Base-by-base conservation (phyloP, 2,113 vertebrate genomes). In the Boulengeromyrus knoepffleri region DNA sequence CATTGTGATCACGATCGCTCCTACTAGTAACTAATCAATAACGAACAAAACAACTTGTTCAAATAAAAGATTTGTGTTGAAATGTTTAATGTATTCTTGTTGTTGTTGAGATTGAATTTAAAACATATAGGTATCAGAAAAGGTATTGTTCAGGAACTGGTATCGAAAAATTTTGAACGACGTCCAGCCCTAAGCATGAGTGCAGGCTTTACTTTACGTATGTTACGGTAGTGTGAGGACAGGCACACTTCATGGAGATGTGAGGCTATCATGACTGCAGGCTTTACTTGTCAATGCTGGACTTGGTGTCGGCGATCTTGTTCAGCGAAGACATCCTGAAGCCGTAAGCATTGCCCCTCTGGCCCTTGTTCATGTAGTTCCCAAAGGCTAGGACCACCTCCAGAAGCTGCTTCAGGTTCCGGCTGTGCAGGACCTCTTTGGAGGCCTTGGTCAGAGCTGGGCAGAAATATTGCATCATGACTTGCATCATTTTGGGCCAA, bases 351-450 rank as follows among this genome's bases (percentile, higher is more conserved):
- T 99, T 99, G 47, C 99, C 99, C 93, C 99, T 97, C 94, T 99
- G 99, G 90, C 99, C 99, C 93, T 99, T 99, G 94, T 99, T 99
- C 99, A 99, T 99, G 94, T 98, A 99, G 96, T 99, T 99, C 53
- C 99, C 98, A 24, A 99, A 98, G 7, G 98, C 98, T 93, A 99
- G 95, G 90, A 99, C 98, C 93, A 99, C 98, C 93, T 99, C 99
- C 91, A 99, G 88, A 90, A 99, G 95, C 96, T 99, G 98, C 95
- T 96, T 97, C 90, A 99, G 95, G 93, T 96, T 98, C 66, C 93
- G 94, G 93, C 98, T 99, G 91, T 97, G 97, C 84, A 99, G 95
- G 12, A 98, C 95, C 24, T 99, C 97, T 93, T 97, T 98, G n/a
- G 97, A 99, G 1, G 97, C 97, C 2, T 95, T 96, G 0, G 94